Evolutionary conservation across 2,797 vertebrate genomes (phyloP).

Genomic region (Tachyglossus aculeatus): DNA sequence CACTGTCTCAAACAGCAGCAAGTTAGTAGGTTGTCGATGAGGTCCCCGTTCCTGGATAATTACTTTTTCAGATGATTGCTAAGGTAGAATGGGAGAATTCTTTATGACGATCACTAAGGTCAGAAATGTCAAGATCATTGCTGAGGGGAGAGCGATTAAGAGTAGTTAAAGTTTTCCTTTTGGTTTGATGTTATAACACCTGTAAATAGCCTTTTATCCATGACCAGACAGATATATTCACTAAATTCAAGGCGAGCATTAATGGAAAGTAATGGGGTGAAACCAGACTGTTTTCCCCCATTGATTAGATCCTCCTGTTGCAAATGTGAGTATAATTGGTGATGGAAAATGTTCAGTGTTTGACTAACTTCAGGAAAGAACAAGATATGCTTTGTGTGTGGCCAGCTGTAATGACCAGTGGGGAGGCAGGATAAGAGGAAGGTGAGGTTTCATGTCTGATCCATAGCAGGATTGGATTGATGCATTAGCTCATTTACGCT

Average conservation of each 20-base stretch:
- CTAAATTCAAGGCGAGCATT: not conserved
- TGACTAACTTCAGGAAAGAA: not conserved
- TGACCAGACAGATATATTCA: not conserved
- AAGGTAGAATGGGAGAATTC: not conserved
- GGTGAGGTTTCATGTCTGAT: not conserved
- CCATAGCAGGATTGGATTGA: not conserved
- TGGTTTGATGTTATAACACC: not conserved
- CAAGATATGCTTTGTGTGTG: too few species aligned
- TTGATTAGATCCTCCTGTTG: constrained; percentile 9
- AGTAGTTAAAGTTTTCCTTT: not conserved
- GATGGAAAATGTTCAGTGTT: not conserved
- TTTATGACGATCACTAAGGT: constrained; percentile 17
- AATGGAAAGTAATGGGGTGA: not conserved
- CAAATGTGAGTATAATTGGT: not conserved
- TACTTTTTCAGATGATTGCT: constrained; percentile 21
- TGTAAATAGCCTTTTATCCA: constrained; percentile 17
- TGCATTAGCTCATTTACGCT: too few species aligned
- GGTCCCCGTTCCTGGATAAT: constrained; percentile 20
- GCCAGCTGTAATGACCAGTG: not conserved
- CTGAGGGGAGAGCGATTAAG: not conserved
- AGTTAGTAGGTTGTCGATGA: not conserved
- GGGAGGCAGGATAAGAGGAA: not conserved
- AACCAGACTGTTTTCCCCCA: not conserved
- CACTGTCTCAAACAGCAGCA: constrained; percentile 4
- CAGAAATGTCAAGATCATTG: constrained; percentile 20